Base-by-base conservation (phyloP, 2,113 vertebrate species). In the Pituophis catenifer region DNA sequence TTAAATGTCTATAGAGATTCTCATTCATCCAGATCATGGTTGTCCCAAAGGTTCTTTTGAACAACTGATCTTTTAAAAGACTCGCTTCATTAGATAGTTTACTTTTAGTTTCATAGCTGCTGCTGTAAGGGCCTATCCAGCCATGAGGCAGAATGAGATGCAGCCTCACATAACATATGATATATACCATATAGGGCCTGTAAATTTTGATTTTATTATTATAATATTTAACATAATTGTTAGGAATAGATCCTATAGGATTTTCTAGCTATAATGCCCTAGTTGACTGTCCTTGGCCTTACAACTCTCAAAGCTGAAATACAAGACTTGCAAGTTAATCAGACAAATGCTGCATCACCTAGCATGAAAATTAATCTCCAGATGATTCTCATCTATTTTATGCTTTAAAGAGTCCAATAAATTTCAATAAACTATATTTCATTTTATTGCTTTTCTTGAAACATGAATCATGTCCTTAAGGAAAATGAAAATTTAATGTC, bases 401-500 rank as follows among this genome's bases (percentile, higher is more conserved):
- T 91, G 33, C 93, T 94, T 94, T 91, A 90, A 91, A 96, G 93
- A 38, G 89, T 88, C 93, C 24, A 94, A 53, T n/a, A 53, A 94
- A 23, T 93, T 91, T 58, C 0, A 8, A 57, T 93, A 91, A 26
- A 90, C 94, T 95, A 24, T 93, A 93, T 58, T 94, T 95, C 70
- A 57, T 58, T 94, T 95, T 81, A 62, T 53, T 96, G 48, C 70
- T 9, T 96, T 96, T 97, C 93, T 62, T 90, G 96, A 92, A 87
- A 89, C 89, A 90, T 93, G 93, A 95, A 91, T 86, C 21, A 24
- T 92, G 89, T 90, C 92, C 65, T 94, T 90, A 94, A 89, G 95
- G 87, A 96, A 95, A 93, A 86, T 11, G 29, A 96, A 94, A 90
- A 96, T n/a, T 94, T 94, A 95, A 26, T 94, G 53, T 81, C 95